Base-by-base conservation (phyloP, 2,797 vertebrate species). In the Diceros bicornis region DNA sequence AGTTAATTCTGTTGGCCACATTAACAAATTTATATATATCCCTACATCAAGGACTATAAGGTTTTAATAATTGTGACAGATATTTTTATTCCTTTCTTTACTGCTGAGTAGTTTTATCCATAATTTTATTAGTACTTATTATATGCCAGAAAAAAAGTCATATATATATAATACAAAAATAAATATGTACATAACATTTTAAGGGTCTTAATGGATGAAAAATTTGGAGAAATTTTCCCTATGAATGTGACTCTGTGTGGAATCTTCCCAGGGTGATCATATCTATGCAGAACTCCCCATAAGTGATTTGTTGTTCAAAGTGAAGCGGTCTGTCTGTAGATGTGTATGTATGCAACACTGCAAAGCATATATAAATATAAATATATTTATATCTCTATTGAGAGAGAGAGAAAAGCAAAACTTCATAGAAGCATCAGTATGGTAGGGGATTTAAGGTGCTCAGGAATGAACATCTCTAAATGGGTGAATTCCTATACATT, bases 131-230 rank as follows among this genome's bases (percentile, higher is more conserved):
- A 21, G 44, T 89, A 66, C 4, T 77, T 57, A 89, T 81, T 68
- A 79, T 52, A 37, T 64, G 66, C 9, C 37, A 90, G 23, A 95
- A 85, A 91, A 74, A 34, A 52, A 52, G 6, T 77, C 50, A 25
- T 62, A 25, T 16, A 64, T 91, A 47, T 68, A 77, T 71, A 93
- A 47, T 68, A 77, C 64, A 91, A 92, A 86, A 44, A 79, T 61
- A 59, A 37, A 55, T 72, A 81, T 55, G 7, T 41, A 16, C 5
- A 18, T 74, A 14, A 3, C 29, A 81, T 41, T 57, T 89, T 81
- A 82, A 72, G 68, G 20, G 4, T 82, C 29, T 85, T 74, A 52
- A 89, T 17, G 3, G 50, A 52, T 52, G 23, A 86, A 44, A n/a
- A 95, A 91, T 79, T 79, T 71, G 55, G 57, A 72, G 18, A 68